Percentiles rank a stretch among this genome's conserved stretches.
These are phyloP conservation scores for Halcyon chelicuti DNA, from an alignment of 2,797 vertebrate species.

Conservation along the genomic window DNA sequence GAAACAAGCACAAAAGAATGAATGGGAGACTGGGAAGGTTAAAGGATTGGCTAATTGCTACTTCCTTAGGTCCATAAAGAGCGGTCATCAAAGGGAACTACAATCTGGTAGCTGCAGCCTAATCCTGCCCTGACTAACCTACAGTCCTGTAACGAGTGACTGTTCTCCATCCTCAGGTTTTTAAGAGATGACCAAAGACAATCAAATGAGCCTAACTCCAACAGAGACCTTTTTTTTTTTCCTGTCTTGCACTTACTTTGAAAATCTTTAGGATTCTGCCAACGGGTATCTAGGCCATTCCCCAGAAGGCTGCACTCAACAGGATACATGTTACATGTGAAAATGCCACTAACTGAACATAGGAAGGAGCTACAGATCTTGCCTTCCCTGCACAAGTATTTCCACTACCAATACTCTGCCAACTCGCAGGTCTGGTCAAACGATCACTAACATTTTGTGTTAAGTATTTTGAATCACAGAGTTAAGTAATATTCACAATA, in stretches of 20 bases:
- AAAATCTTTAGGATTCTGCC: neutral
- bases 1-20: slow-evolving; percentile 47
- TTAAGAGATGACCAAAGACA: neutral
- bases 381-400: neutral
- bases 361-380: neutral
- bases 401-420: neutral
- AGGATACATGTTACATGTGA: neutral
- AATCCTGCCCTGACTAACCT: neutral
- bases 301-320: neutral
- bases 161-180: neutral
- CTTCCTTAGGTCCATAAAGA: neutral
- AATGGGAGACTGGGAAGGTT: neutral
- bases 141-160: neutral
- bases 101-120: neutral
- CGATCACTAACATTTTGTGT: neutral
- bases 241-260: neutral
- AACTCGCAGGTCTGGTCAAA: neutral
- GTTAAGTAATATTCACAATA: neutral
- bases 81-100: neutral
- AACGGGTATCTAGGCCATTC: neutral
- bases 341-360: neutral
- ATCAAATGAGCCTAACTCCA: neutral
- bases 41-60: neutral
- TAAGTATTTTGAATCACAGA: neutral
- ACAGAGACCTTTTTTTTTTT: fast-evolving